Base-by-base conservation (phyloP, 1,140 invertebrate species). In the Ceratosolen solmsi region DNA sequence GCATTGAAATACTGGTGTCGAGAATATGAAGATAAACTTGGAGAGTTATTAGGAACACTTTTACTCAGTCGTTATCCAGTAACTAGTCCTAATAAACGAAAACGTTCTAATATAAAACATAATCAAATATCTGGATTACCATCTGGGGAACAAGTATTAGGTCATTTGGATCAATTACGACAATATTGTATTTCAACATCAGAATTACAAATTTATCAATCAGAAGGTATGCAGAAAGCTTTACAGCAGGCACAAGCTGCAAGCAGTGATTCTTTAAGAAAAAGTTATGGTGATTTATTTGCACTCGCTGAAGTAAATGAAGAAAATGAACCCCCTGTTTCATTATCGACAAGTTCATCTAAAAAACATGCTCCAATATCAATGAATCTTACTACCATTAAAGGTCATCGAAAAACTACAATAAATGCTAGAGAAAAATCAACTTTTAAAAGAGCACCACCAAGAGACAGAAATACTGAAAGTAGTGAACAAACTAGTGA, bases 1-100 rank as follows among this genome's bases (percentile, higher is more conserved):
- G 95, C 96, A 2, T 92, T 99, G 73, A 96, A 96, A 89, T 97
- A 97, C 89, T 99, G 97, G 97, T 97, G 96, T 89, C 95, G 96
- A 85, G 95, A 97, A 85, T 95, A 97, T 89, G 96, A 98, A 86
- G 97, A 98, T 80, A 96, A 96, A 90, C 93, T 98, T 68, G 96
- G 95, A 15, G 97, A 98, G 90, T 91, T 98, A 65, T 94, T 98
- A 58, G 95, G 95, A 58, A 94, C 94, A 85, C 90, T 96, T 58
- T 92, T 96, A 82, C 96, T 94, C 91, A 95, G 95, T 90, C 93
- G 96, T 87, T 96, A 96, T 90, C 96, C 96, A 56, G 94, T 94
- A 51, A 96, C 96, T 11, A 97, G 96, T 84, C 96, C 97, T 0
- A 97, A 96, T 86, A 98, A 98, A 90, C 93, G 97, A 90, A 98